Evolutionary conservation across 1,140 invertebrate species (phyloP).

Genomic region (Pseudomyrmex sp.): DNA sequence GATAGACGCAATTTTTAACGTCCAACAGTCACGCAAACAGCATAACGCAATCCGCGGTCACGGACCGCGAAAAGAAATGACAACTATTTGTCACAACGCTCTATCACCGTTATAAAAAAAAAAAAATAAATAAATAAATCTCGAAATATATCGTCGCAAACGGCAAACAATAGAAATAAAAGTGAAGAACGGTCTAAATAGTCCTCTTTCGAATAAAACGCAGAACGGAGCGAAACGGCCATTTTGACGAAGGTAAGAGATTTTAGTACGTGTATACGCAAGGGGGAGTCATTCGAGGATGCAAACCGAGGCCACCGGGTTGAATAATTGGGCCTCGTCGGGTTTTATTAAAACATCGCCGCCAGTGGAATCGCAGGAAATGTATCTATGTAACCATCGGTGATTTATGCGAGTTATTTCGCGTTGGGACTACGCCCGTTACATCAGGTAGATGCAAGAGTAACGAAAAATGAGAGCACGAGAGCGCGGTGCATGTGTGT

Average conservation of each 20-base stretch:
- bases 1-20: conserved; percentile 45
- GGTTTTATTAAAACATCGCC: conserved; percentile 76
- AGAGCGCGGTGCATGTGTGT: background rate
- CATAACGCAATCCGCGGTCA: conserved; percentile 48
- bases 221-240: conserved; percentile 13
- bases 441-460: conserved; percentile 63
- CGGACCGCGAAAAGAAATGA: conserved; percentile 40
- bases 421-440: conserved; percentile 65
- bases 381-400: conserved; percentile 75
- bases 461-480: conserved; percentile 62
- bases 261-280: conserved; percentile 10
- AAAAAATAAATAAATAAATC: conserved; percentile 1
- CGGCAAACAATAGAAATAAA: conserved; percentile 36
- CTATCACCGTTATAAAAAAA: conserved; percentile 38
- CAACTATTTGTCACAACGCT: conserved; percentile 37
- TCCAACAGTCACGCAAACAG: conserved; percentile 42
- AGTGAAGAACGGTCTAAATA: conserved; percentile 26
- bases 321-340: conserved; percentile 73
- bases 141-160: conserved; percentile 12
- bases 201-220: conserved; percentile 34
- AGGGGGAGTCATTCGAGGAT: conserved; percentile 32
- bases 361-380: conserved; percentile 67
- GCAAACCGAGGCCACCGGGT: conserved; percentile 58
- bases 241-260: conserved; percentile 33
- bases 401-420: conserved; percentile 76